Evolutionary conservation across 1,140 invertebrate species (phyloP).

Genomic region (Trinorchestia longiramus): DNA sequence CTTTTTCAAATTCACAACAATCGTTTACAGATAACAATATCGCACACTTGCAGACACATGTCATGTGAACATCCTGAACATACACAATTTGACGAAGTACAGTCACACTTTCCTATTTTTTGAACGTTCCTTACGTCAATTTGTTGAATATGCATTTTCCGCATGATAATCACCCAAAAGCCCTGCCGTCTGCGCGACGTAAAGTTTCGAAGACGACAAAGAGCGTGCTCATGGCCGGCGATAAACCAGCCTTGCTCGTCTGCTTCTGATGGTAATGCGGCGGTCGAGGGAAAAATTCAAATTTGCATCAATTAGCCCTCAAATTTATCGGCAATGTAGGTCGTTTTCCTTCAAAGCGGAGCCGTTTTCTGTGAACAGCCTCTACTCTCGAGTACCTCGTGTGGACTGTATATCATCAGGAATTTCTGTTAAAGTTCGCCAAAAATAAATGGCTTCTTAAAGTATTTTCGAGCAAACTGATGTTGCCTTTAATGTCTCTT

Average conservation of each 20-base stretch:
- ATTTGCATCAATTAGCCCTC: not conserved
- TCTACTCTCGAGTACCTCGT: not conserved
- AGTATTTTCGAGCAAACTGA: not conserved
- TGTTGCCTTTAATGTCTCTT: not conserved
- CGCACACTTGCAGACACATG: too few relatives aligned
- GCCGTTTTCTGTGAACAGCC: not conserved
- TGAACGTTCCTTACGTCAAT: not conserved
- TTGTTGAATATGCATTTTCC: not conserved
- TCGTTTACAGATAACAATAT: too few relatives aligned
- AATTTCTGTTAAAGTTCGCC: not conserved
- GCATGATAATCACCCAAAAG: not conserved
- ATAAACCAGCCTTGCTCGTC: not conserved
- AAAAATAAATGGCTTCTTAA: not conserved
- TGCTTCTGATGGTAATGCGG: not conserved
- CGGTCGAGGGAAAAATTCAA: not conserved
- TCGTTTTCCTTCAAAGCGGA: not conserved
- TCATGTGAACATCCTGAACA: not conserved
- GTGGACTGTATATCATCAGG: not conserved
- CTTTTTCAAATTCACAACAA: too few relatives aligned
- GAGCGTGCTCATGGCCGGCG: not conserved
- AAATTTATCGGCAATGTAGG: slow-evolving; percentile 8
- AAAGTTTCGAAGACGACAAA: slow-evolving; percentile 8
- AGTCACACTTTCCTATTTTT: not conserved
- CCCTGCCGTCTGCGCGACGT: not conserved
- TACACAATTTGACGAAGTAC: not conserved